Evolutionary conservation across 2,888 invertebrate genomes (phyloP).

Genomic region (Taphrorychus bicolor): DNA sequence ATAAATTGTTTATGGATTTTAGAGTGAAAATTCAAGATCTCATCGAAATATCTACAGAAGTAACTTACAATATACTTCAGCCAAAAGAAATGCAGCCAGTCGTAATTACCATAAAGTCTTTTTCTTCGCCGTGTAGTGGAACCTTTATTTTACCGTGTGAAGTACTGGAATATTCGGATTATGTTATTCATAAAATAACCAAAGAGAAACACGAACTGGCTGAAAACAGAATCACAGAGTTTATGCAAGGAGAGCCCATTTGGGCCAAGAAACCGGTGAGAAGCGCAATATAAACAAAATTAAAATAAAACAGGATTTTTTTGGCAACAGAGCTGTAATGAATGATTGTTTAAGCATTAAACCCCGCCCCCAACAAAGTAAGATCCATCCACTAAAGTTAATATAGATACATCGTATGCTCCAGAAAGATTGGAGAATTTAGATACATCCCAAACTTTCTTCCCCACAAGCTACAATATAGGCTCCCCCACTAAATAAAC

Average conservation of each 20-base stretch:
- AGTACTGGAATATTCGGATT: slow-evolving; percentile 56
- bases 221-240: slow-evolving; percentile 52
- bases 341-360: no score
- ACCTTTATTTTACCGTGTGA: slow-evolving; percentile 54
- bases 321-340: no score
- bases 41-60: slow-evolving; percentile 38
- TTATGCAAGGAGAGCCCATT: slow-evolving; percentile 43
- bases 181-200: slow-evolving; percentile 54
- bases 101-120: slow-evolving; percentile 52
- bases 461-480: no score
- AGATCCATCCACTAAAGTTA: no score
- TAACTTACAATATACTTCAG: slow-evolving; percentile 52
- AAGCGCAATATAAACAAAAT: slow-evolving; percentile 33
- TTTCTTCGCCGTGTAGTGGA: slow-evolving; percentile 52
- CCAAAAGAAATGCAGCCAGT: slow-evolving; percentile 55
- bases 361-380: no score
- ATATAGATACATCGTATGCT: no score
- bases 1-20: no score
- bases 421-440: no score
- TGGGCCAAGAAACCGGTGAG: slow-evolving; percentile 49
- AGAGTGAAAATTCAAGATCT: slow-evolving; percentile 41
- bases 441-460: no score
- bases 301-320: no score
- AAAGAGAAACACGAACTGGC: slow-evolving; percentile 43
- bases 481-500: not conserved